phyloP scores from a whole-genome alignment of 1,140 invertebrate species.

The Magallana angulata region DNA sequence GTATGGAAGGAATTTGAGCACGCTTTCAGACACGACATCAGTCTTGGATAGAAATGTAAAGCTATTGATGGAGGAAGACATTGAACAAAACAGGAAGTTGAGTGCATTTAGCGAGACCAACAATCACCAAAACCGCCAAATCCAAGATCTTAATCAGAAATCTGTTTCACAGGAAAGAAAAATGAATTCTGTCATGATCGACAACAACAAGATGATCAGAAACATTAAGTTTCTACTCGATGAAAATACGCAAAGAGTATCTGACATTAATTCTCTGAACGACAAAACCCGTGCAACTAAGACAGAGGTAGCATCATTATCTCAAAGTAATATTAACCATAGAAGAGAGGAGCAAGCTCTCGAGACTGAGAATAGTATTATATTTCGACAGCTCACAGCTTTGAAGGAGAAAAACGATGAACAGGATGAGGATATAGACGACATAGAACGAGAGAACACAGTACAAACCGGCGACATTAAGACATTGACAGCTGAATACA shows the following conservation, averaged over 20 bases:
- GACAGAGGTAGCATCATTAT: not conserved
- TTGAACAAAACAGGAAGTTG: not conserved
- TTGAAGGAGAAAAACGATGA: not conserved
- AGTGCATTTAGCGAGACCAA: not conserved
- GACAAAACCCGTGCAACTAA: not conserved
- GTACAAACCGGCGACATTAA: not conserved
- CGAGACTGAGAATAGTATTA: not conserved
- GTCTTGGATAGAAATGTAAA: not conserved
- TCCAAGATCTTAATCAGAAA: not conserved
- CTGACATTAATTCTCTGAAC: not conserved
- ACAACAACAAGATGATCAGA: not conserved
- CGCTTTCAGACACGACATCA: not conserved
- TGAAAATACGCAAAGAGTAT: not conserved
- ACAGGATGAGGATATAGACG: not conserved
- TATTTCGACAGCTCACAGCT: not conserved
- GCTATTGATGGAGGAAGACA: not conserved
- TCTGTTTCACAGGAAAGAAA: constrained; percentile 3
- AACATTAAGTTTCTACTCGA: not conserved
- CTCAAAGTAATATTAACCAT: not conserved
- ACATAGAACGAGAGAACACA: not conserved
- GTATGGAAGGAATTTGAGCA: not conserved
- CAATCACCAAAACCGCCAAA: not conserved
- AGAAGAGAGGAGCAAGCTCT: not conserved
- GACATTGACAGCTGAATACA: not conserved
- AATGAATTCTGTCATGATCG: not conserved